Conservation (phyloP, 2,797 vertebrate genomes). For the Coilia nasus region DNA sequence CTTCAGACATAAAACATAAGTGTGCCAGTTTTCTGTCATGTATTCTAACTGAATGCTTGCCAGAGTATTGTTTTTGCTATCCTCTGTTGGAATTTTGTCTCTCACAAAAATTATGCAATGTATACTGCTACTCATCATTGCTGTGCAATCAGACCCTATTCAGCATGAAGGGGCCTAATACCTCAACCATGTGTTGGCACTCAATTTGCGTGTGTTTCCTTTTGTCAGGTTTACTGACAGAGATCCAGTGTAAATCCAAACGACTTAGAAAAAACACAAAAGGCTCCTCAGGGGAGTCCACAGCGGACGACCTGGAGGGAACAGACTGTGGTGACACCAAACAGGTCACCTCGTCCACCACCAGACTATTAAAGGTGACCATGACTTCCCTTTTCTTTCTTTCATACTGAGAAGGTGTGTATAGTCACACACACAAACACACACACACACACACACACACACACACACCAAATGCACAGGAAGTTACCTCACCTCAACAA, state of each 20-base stretch:
- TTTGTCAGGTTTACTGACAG: constrained; percentile 90
- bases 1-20: neutral
- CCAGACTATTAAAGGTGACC: constrained; percentile 76
- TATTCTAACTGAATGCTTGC: neutral
- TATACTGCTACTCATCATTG: neutral
- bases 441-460: neutral
- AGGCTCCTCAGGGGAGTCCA: constrained; percentile 73
- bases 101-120: neutral
- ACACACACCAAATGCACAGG: neutral
- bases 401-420: neutral
- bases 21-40: neutral
- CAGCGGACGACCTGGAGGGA: constrained; percentile 79
- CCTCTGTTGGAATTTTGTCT: neutral
- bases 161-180: too few species aligned
- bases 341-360: constrained; percentile 88
- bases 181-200: neutral
- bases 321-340: constrained; percentile 80
- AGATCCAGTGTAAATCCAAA: constrained; percentile 99
- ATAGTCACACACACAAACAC: neutral
- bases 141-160: neutral
- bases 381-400: neutral
- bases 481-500: neutral
- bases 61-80: neutral
- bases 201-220: neutral
- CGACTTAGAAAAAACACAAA: constrained; percentile 90